These are phyloP conservation scores for Neodontobutis hainanensis DNA, from an alignment of 2,113 vertebrate genomes.

Conservation along the genomic window DNA sequence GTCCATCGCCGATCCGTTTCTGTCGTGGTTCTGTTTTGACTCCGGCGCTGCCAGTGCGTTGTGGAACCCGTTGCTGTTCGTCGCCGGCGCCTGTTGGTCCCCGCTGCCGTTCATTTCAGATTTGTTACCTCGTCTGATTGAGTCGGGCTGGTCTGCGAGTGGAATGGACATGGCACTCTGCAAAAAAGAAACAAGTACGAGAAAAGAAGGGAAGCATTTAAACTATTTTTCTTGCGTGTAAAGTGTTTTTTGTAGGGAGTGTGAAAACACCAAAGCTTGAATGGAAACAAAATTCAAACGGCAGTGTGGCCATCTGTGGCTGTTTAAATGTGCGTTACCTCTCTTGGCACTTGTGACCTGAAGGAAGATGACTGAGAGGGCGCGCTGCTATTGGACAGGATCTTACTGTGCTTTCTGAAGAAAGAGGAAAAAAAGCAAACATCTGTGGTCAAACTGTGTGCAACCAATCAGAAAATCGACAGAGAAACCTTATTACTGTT, in stretches of 20 bases:
- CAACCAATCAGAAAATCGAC: neutral
- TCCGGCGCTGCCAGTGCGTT: constrained; percentile 46
- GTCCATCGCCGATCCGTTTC: constrained; percentile 58
- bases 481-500: neutral
- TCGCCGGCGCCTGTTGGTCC: constrained; percentile 62
- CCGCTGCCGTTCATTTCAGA: constrained; percentile 63
- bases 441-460: constrained; percentile 11
- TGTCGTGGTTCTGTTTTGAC: constrained; percentile 57
- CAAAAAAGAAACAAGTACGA: constrained; percentile 25
- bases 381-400: constrained; percentile 84
- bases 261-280: too few relatives aligned
- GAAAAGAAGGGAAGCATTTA: constrained; percentile 17
- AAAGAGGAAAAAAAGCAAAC: neutral
- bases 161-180: constrained; percentile 76
- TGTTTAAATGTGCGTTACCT: constrained; percentile 75
- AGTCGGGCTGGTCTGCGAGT: constrained; percentile 68
- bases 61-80: constrained; percentile 72
- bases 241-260: too few relatives aligned
- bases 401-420: constrained; percentile 93
- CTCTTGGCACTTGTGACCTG: constrained; percentile 87
- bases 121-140: constrained; percentile 66
- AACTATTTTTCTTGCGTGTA: neutral
- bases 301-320: neutral
- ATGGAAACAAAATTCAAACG: too few relatives aligned
- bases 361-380: constrained; percentile 80